A percentile compares a stretch with the other conserved stretches of the same genome.
Conservation (phyloP, 2,888 invertebrate genomes). For the Nycteola revayana region DNA sequence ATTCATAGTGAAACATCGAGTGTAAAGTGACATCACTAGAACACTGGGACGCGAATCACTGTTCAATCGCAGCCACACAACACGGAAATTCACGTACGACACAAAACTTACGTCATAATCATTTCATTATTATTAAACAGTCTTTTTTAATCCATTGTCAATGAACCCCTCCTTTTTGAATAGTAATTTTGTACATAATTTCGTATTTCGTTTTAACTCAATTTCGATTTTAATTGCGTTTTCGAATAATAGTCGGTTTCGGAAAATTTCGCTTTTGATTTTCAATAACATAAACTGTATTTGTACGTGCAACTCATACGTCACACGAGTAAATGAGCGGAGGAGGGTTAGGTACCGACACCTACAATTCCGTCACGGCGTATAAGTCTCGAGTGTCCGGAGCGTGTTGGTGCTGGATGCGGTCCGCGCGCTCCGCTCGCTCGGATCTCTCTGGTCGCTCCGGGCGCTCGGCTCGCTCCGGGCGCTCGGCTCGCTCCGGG, state of each 20-base stretch:
- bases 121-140: no score
- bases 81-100: no score
- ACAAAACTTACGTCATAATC: no score
- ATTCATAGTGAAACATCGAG: slow-evolving; percentile 20
- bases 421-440: slow-evolving; percentile 82
- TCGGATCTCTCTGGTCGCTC: slow-evolving; percentile 71
- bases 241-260: no score
- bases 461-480: slow-evolving; percentile 30
- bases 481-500: slow-evolving; percentile 50
- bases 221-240: no score
- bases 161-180: no score
- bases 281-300: no score
- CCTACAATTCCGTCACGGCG: slow-evolving; percentile 83
- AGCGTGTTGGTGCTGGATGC: slow-evolving; percentile 20
- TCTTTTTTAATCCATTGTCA: no score
- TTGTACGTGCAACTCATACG: no score
- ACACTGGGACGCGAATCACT: slow-evolving; percentile 12
- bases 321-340: slow-evolving; percentile 9
- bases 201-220: no score
- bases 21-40: background rate
- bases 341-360: background rate
- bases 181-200: no score
- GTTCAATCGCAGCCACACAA: slow-evolving; percentile 3
- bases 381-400: slow-evolving; percentile 83
- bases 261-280: no score